Percentiles rank a stretch among this genome's conserved stretches.
Conservation (phyloP, 1,140 invertebrate species). For the Pseudomyrmex sp. region DNA sequence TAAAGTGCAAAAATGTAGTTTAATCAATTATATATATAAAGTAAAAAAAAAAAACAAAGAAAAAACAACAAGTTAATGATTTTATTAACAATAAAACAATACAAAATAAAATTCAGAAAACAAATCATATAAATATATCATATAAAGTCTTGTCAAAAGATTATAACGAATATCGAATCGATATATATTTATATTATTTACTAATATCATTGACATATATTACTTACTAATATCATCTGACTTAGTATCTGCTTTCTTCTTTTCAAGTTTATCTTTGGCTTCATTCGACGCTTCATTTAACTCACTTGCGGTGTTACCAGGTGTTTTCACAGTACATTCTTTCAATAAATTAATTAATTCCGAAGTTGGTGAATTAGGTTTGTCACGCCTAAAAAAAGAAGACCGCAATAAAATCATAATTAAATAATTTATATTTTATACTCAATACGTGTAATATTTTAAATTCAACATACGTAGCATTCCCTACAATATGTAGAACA, state of each 20-base stretch:
- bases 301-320: constrained; percentile 6
- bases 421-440: neutral
- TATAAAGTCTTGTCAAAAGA: too few species aligned
- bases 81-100: too few species aligned
- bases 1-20: too few species aligned
- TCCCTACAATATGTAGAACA: constrained; percentile 88
- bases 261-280: neutral
- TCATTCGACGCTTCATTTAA: neutral
- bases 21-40: too few species aligned
- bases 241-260: constrained; percentile 31
- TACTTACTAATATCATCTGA: constrained; percentile 46
- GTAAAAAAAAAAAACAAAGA: too few species aligned
- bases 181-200: constrained; percentile 3
- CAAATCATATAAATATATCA: too few species aligned
- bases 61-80: too few species aligned
- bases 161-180: too few species aligned
- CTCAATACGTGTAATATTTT: neutral
- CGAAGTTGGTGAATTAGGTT: constrained; percentile 56
- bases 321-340: neutral
- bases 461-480: constrained; percentile 73
- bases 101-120: too few species aligned
- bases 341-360: constrained; percentile 41
- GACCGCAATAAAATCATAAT: neutral
- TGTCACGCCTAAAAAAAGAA: constrained; percentile 57
- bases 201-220: constrained; percentile 7